phyloP scores from a whole-genome alignment of 2,888 invertebrate genomes.

The Habrosyne pyritoides region DNA sequence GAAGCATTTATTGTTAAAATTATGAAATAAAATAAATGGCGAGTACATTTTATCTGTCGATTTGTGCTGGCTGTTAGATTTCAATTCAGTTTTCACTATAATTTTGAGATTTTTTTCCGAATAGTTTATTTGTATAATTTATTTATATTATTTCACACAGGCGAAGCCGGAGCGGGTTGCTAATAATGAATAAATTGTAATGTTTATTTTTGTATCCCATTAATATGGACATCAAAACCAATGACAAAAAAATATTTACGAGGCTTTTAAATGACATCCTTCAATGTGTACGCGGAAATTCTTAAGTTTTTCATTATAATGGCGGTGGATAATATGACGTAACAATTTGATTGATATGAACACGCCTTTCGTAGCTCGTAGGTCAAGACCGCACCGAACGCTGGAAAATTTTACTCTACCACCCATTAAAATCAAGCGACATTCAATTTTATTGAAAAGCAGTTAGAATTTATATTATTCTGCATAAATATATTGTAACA shows the following conservation, averaged over 20 bases:
- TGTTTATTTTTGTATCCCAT: not conserved
- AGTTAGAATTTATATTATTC: slow-evolving; percentile 25
- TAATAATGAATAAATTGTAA: not conserved
- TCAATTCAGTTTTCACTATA: too few relatives aligned
- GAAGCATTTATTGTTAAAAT: not conserved
- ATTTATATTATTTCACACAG: too few relatives aligned
- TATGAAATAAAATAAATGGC: too few relatives aligned
- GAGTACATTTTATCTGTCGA: too few relatives aligned
- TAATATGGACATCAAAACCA: slow-evolving; percentile 1
- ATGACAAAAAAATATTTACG: slow-evolving; percentile 16
- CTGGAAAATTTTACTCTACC: slow-evolving; percentile 40
- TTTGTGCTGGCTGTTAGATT: too few relatives aligned
- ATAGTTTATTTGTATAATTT: too few relatives aligned
- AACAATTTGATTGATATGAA: slow-evolving; percentile 41
- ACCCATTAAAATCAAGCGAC: slow-evolving; percentile 20
- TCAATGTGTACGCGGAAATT: slow-evolving; percentile 34
- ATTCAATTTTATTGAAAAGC: slow-evolving; percentile 29
- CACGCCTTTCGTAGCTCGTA: slow-evolving; percentile 48
- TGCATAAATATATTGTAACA: not conserved
- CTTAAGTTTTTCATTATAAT: slow-evolving; percentile 26
- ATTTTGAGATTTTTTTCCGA: too few relatives aligned
- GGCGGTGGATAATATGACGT: slow-evolving; percentile 32
- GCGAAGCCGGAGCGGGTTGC: too few relatives aligned
- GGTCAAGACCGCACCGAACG: slow-evolving; percentile 47
- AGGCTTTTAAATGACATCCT: slow-evolving; percentile 31